Evolutionary conservation across 2,888 invertebrate genomes (phyloP).

Genomic region (Camponotus fellah): DNA sequence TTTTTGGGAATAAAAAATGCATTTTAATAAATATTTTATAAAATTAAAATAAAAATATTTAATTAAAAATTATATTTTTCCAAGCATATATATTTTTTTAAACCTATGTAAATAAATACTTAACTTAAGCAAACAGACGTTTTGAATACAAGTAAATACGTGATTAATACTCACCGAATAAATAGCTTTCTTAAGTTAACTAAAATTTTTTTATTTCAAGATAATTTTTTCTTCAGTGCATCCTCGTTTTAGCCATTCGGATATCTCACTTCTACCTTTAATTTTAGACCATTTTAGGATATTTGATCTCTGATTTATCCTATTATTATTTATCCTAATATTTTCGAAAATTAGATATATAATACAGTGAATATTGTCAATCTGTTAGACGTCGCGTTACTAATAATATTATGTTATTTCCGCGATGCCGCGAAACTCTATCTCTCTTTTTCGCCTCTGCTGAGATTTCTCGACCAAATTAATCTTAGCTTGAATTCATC

Average conservation of each 20-base stretch:
- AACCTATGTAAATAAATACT: no score
- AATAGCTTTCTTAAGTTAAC: no score
- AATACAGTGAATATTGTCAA: not conserved
- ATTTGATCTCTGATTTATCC: not conserved
- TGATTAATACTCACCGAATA: no score
- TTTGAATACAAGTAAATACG: no score
- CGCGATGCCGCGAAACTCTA: not conserved
- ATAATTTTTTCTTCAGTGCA: no score
- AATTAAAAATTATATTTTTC: no score
- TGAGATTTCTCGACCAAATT: conserved; percentile 37
- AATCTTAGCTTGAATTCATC: conserved; percentile 50
- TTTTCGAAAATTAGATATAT: conserved; percentile 10
- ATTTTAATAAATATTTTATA: no score
- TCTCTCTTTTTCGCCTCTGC: not conserved
- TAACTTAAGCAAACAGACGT: no score
- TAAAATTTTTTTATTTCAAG: no score
- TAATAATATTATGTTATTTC: conserved; percentile 35
- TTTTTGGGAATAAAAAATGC: no score
- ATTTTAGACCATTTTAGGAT: conserved; percentile 8
- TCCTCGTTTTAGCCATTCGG: not conserved
- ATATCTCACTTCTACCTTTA: not conserved
- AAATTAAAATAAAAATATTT: no score
- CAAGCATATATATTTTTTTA: no score
- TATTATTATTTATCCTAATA: conserved; percentile 31
- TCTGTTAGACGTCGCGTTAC: conserved; percentile 22